Evolutionary conservation across 2,888 invertebrate genomes (phyloP), one percentile per base, ranked within the genome.

Genomic region (Melinaea menophilus): DNA sequence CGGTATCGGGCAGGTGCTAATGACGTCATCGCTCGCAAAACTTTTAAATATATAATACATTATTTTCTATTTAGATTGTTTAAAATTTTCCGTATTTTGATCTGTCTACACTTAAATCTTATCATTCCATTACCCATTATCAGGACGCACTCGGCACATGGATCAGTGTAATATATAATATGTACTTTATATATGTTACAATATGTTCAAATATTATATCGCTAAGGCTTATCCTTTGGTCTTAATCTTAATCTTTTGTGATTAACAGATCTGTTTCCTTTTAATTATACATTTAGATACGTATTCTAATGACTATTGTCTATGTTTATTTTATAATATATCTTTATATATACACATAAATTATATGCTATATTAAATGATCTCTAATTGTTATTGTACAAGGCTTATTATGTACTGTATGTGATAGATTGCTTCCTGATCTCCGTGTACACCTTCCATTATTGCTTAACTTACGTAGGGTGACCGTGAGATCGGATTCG

Each of bases 161-260:
- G 75, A 67, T 79, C 78, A 77, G 76, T 79, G 76, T 77, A 75
- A 58, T 22, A 22, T 22, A 1, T 22, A 22, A 22, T 22, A 22
- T 22, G 22, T 22, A 22, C 22, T 22, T 22, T 22, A 22, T 22
- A 22, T 22, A 22, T 22, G 22, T 22, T 22, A 22, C 22, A 22
- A 22, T 22, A 22, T 22, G 22, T 22, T 22, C 22, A 22, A 22
- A 22, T 22, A 22, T 22, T 22, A 22, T 22, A 22, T 22, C 22
- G 22, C 22, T 22, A 22, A 22, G 22, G 22, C 22, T 22, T 22
- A 22, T 22, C 22, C 22, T 22, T 22, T 22, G n/a, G 0, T 22
- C 22, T 22, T 66, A 71, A 66, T 47, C 47, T 31, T 47, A 57
- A 11, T 46, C 35, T 11, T 3, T 61, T 75, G 77, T 76, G 74